Evolutionary conservation across 2,888 invertebrate genomes (phyloP).

Genomic region (Margaritifera margaritifera): DNA sequence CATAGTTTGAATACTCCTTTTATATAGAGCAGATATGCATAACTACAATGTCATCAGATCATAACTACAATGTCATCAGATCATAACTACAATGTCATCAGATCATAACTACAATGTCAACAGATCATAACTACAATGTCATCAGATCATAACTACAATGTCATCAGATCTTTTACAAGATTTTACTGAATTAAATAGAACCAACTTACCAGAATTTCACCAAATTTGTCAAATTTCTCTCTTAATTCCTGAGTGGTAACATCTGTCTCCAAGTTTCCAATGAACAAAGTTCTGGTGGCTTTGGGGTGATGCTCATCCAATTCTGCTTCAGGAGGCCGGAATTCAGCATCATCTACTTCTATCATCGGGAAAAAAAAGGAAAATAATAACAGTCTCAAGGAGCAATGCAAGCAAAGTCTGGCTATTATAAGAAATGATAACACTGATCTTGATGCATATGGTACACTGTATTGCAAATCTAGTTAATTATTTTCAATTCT

Average conservation of each 20-base stretch:
- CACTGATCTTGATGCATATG: neutral
- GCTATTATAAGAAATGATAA: neutral
- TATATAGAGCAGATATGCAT: too few relatives aligned
- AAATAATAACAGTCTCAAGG: neutral
- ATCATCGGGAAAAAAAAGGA: slow-evolving; percentile 12
- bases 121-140: too few relatives aligned
- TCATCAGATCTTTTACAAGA: too few relatives aligned
- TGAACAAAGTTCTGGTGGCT: slow-evolving; percentile 95
- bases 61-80: too few relatives aligned
- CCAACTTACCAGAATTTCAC: slow-evolving; percentile 89
- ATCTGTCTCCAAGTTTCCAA: slow-evolving; percentile 96
- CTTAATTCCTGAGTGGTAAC: slow-evolving; percentile 91
- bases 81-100: too few relatives aligned
- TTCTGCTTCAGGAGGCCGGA: slow-evolving; percentile 83
- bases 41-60: too few relatives aligned
- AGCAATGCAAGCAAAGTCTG: neutral
- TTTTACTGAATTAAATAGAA: too few relatives aligned
- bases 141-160: too few relatives aligned
- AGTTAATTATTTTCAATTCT: too few relatives aligned
- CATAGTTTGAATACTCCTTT: too few relatives aligned
- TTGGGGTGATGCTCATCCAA: slow-evolving; percentile 96
- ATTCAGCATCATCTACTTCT: slow-evolving; percentile 69
- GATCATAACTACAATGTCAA: too few relatives aligned
- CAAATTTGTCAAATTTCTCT: slow-evolving; percentile 94
- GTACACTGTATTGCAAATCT: neutral